Evolutionary conservation across 2,797 vertebrate genomes (phyloP), one percentile per base, ranked within the genome.

Genomic region (Falco cherrug): DNA sequence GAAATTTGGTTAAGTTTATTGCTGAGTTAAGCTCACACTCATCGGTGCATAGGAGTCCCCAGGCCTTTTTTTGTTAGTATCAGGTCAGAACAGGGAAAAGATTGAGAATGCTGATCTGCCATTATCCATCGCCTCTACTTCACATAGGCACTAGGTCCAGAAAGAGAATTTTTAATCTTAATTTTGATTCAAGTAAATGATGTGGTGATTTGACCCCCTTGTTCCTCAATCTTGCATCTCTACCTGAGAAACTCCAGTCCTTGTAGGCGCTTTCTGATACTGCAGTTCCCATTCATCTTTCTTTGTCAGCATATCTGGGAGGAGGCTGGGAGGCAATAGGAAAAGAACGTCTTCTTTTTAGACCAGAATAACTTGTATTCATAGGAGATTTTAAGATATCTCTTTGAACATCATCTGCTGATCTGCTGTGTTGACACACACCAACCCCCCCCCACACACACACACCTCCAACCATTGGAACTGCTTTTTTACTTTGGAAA

Each of bases 281-380:
- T 71, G 83, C 89, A 83, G 43, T 85, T 80, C 51, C 69, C 39
- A 45, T 78, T 96, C 73, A 51, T 75, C 77, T 93, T 81, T 93
- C 86, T 95, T 94, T 95, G 79, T 97, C 91, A 96, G 95, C 93
- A 77, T 85, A 77, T 96, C 47, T 95, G 37, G 76, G 82, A 92
- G 63, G 71, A 93, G 90, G 51, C 95, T 96, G 74, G 77, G 63
- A 96, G 94, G 95, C 82, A 93, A 61, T 28, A 89, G 78, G 50
- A 90, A 53, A 90, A 94, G 82, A 95, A 87, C 53, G 51, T 76
- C 51, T 33, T 91, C 48, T 82, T 91, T 90, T 92, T 89, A 81
- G 84, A 79, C 82, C 92, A 94, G 96, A 96, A 95, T 96, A 95
- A 74, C 84, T 90, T 93, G 54, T 95, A 88, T 92, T 90, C 90